A percentile compares a stretch with the other conserved stretches of the same genome.
phyloP scores from a whole-genome alignment of 2,113 vertebrate genomes.

The Thunnus thynnus region DNA sequence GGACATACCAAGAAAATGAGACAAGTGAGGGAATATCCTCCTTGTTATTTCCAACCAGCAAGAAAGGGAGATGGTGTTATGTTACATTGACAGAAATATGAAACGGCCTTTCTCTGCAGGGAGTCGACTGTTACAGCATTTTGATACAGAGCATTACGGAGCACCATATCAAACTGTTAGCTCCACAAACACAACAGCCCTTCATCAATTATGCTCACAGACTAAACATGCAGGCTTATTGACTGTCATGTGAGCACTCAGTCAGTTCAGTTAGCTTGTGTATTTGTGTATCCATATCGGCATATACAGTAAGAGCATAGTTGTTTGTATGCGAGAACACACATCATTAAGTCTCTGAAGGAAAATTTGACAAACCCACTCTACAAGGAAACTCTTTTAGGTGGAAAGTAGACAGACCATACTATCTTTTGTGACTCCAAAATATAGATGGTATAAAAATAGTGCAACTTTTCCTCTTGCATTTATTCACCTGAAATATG shows the following conservation, averaged over 20 bases:
- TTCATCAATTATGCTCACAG: conserved; percentile 64
- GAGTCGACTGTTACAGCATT: conserved; percentile 51
- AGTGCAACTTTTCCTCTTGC: conserved; percentile 1
- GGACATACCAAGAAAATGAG: conserved; percentile 54
- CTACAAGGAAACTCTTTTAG: neutral
- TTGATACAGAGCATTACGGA: conserved; percentile 38
- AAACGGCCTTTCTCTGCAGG: conserved; percentile 48
- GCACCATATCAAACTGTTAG: conserved; percentile 27
- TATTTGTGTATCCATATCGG: conserved; percentile 33
- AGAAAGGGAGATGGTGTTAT: conserved; percentile 14
- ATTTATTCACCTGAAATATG: conserved; percentile 56
- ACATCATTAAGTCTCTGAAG: conserved; percentile 16
- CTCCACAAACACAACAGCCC: conserved; percentile 36
- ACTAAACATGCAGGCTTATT: conserved; percentile 42
- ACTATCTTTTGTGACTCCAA: neutral
- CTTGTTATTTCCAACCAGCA: conserved; percentile 57
- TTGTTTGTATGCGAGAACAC: neutral
- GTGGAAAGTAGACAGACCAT: neutral
- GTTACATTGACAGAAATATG: conserved; percentile 56
- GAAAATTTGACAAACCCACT: neutral
- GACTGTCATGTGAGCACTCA: conserved; percentile 44
- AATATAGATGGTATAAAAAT: conserved; percentile 34
- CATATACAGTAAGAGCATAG: neutral
- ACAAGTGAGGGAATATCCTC: conserved; percentile 59
- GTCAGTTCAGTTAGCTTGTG: conserved; percentile 23